Conservation (phyloP, 2,113 vertebrate species). For the Atherinomorus stipes region DNA sequence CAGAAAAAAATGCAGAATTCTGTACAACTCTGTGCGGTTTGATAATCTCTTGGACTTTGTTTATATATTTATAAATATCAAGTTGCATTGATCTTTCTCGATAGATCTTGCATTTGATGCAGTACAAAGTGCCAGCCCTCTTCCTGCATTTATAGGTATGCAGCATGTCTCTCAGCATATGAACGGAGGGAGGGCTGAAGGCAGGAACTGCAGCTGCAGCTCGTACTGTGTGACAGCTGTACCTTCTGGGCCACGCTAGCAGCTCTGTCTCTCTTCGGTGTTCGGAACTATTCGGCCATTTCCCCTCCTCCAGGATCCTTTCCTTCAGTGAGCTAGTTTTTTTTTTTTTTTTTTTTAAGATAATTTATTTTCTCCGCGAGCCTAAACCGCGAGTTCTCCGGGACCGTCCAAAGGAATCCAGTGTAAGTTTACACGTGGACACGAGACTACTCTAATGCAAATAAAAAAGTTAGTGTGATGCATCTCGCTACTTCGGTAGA, state of each 20-base stretch:
- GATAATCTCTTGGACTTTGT: neutral
- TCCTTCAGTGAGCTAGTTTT: too few relatives aligned
- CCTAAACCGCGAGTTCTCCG: neutral
- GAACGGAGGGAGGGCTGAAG: conserved; percentile 3
- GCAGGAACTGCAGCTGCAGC: conserved; percentile 4
- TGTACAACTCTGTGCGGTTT: neutral
- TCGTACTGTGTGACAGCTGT: neutral
- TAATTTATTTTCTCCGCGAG: too few relatives aligned
- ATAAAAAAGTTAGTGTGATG: neutral
- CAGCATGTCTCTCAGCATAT: neutral
- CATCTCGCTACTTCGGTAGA: neutral
- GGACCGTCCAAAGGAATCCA: conserved; percentile 2
- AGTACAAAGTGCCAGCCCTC: neutral
- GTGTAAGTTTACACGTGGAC: conserved; percentile 29
- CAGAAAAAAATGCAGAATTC: neutral
- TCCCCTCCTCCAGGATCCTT: neutral
- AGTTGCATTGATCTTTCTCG: neutral
- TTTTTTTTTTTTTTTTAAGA: neutral
- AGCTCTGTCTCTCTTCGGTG: neutral
- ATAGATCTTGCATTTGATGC: neutral
- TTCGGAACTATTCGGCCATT: neutral
- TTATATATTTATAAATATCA: too few relatives aligned
- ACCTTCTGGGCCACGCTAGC: neutral
- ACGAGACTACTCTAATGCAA: neutral
- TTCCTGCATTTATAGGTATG: neutral